Base-by-base conservation (phyloP, 2,113 vertebrate genomes). In the Ictalurus furcatus region DNA sequence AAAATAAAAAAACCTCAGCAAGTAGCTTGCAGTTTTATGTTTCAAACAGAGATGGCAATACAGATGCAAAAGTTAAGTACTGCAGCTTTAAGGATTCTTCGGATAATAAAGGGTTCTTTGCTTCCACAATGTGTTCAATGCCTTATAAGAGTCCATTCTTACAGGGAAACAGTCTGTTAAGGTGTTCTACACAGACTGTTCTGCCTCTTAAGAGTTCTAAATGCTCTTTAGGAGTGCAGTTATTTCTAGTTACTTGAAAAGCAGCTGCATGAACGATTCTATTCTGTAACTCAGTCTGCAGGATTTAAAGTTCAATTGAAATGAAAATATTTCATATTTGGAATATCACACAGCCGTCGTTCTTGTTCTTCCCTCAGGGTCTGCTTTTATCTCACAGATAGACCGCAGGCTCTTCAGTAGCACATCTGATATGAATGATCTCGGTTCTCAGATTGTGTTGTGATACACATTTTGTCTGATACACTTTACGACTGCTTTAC, bases 401-500 rank as follows among this genome's bases (percentile, higher is more conserved):
- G 73, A 73, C 37, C 23, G 28, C 44, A 79, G 52, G 79, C 14
- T 80, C 52, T 56, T 11, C 52, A 56, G 28, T 56, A 81, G n/a
- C 52, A 56, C 79, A 81, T 81, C 28, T 56, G 79, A 81, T 56
- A 81, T 58, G 16, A 34, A 21, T 56, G 52, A 56, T 56, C 78
- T 56, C 8, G 0, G 6, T 30, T 58, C 48, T 58, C 28, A 81
- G 79, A 81, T n/a, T 52, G 78, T 54, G 48, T 80, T 25, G 23
- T 52, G 14, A 79, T 14, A 79, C 48, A 80, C 13, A n/a, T 14
- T 52, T 56, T 86, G 86, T 91, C 90, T 90, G 91, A 92, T 91
- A 92, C 88, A 86, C 87, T 92, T 93, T 92, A 93, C 92, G 14
- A 73, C 8, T 44, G 37, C 82, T 89, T 89, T 90, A 93, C 92